Percentiles rank a stretch among this genome's conserved stretches.
phyloP scores from a whole-genome alignment of 2,888 invertebrate species.

The Sarcophaga subvicina region DNA sequence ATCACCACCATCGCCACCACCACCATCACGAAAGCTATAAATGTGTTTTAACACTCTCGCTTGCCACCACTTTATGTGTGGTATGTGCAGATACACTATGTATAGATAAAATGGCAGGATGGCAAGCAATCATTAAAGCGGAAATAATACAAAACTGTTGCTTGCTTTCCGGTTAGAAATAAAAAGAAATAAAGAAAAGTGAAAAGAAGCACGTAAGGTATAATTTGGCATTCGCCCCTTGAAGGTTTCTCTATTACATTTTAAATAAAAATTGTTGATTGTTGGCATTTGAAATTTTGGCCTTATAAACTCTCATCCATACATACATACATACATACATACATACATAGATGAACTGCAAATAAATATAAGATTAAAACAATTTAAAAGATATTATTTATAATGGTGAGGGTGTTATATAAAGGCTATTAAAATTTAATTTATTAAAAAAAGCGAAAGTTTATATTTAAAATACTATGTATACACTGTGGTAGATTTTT shows the following conservation, averaged over 20 bases:
- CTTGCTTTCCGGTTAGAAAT: conserved; percentile 66
- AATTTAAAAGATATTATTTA: not conserved
- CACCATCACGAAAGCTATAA: conserved; percentile 4
- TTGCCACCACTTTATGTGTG: conserved; percentile 3
- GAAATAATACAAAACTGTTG: conserved; percentile 70
- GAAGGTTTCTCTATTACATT: conserved; percentile 46
- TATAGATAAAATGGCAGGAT: conserved; percentile 60
- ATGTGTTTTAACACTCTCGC: conserved; percentile 34
- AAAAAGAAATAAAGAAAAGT: conserved; percentile 11
- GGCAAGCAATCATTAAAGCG: conserved; percentile 69
- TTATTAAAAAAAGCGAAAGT: too few species aligned
- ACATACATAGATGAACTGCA: not conserved
- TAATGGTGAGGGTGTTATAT: too few species aligned
- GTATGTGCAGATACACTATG: not conserved
- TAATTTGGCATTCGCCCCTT: conserved; percentile 64
- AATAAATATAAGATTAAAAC: not conserved
- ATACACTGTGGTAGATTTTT: too few species aligned
- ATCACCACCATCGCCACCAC: conserved; percentile 3
- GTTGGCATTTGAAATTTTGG: not conserved
- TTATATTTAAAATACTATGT: too few species aligned
- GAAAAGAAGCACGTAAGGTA: conserved; percentile 61
- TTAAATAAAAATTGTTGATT: conserved; percentile 43
- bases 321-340: not conserved
- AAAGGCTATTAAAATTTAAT: too few species aligned
- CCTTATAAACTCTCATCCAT: not conserved